phyloP scores from a whole-genome alignment of 2,888 invertebrate species.

The Unio pictorum region DNA sequence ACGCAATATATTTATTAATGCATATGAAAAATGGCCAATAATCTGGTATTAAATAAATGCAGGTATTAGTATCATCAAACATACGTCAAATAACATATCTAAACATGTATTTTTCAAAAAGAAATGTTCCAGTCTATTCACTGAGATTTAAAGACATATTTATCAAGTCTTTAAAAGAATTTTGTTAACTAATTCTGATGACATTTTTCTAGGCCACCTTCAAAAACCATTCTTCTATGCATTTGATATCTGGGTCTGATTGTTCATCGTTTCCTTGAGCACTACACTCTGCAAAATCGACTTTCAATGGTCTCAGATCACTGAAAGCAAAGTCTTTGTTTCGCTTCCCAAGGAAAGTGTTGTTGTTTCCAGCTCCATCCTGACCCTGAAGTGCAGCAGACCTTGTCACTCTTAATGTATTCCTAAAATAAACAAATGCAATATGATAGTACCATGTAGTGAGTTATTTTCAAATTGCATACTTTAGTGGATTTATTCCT shows the following conservation, averaged over 20 bases:
- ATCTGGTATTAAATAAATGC: too few species aligned
- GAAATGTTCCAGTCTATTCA: too few species aligned
- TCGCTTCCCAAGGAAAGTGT: constrained; percentile 79
- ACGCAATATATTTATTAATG: too few species aligned
- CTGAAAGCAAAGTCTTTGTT: constrained; percentile 89
- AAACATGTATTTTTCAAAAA: too few species aligned
- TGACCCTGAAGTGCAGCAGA: constrained; percentile 79
- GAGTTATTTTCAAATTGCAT: too few species aligned
- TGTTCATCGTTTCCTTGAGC: constrained; percentile 73
- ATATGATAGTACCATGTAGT: not conserved
- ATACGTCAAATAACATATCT: too few species aligned
- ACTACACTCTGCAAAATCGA: constrained; percentile 74
- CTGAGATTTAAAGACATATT: too few species aligned
- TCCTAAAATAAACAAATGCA: constrained; percentile 75
- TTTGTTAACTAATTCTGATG: not conserved
- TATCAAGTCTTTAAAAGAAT: too few species aligned
- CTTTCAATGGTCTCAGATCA: constrained; percentile 78
- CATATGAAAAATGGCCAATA: too few species aligned
- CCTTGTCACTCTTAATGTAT: constrained; percentile 88
- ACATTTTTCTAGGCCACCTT: constrained; percentile 71
- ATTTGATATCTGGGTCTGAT: constrained; percentile 77
- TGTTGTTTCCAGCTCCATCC: constrained; percentile 73
- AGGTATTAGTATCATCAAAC: too few species aligned
- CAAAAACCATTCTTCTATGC: constrained; percentile 82
- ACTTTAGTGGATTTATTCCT: constrained; percentile 76